Evolutionary conservation across 2,113 vertebrate genomes (phyloP).

Genomic region (Panurus biarmicus): DNA sequence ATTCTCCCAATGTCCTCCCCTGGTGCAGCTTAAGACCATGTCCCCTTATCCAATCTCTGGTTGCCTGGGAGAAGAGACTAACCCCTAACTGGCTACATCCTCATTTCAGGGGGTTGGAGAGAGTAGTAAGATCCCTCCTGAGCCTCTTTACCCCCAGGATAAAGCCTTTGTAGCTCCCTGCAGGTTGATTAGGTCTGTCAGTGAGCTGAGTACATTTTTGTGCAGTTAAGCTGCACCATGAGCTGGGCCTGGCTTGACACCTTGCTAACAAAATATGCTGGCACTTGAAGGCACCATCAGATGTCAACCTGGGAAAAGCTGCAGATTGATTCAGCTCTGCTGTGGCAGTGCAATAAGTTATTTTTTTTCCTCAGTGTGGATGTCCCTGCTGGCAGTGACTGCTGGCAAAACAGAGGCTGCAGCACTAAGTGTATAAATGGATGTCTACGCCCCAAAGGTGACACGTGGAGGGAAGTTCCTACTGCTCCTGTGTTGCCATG

Average conservation of each 20-base stretch:
- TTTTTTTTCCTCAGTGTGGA: neutral
- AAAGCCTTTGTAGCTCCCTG: neutral
- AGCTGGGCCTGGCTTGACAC: neutral
- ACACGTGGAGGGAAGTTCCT: neutral
- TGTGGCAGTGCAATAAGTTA: neutral
- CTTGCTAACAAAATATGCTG: neutral
- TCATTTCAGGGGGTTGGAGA: neutral
- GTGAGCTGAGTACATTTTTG: neutral
- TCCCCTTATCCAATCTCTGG: neutral
- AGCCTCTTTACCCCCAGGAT: neutral
- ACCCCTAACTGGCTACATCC: neutral
- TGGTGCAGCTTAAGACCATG: neutral
- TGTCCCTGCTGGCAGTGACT: neutral
- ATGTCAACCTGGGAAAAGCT: neutral
- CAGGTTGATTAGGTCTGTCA: neutral
- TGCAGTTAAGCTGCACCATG: neutral
- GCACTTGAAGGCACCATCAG: neutral
- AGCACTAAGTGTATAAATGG: neutral
- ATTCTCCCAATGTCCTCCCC: neutral
- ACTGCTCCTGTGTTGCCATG: neutral
- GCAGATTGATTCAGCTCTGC: neutral
- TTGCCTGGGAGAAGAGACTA: neutral
- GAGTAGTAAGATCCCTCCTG: too few species aligned
- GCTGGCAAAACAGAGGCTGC: neutral
- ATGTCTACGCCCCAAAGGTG: fast-evolving